Base-by-base conservation (phyloP, 2,888 invertebrate species). In the Branchipolynoe longqiensis region DNA sequence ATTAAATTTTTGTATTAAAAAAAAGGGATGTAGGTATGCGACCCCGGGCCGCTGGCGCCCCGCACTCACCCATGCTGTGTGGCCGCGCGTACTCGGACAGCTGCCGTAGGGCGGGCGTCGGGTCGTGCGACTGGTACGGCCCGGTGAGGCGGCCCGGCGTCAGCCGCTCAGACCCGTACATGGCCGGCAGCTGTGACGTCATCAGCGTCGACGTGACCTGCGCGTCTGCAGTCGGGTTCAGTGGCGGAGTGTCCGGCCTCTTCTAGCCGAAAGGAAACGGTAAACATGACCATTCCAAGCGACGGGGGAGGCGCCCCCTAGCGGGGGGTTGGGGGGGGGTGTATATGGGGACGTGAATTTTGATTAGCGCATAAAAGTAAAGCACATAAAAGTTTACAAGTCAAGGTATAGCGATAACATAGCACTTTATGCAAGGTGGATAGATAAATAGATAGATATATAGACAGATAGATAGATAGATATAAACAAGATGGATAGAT, bases 61-160 rank as follows among this genome's bases (percentile, higher is more conserved):
- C n/a, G n/a, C 4, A 83, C 84, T 54, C 33, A 84, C 84, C 84
- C 64, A 73, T 54, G 25, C 62, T 74, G 84, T 89, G 89, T n/a
- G 89, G 89, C 36, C 88, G 83, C n/a, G 89, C 89, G 83, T 89
- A 89, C 78, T 87, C 98, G 96, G 94, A 94, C 14, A 99, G 95
- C 93, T 98, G 98, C 58, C 98, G 95, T 87, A 99, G 94, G 0
- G 98, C 98, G 0, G 98, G 98, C 0, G 98, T 98, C 36, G 88
- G 87, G 82, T 88, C 89, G 62, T 88, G 88, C 12, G 62, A 40
- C 18, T 41, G 59, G 41, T 73, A 82, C 6, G 56, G 31, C 6
- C 41, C 40, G 25, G 83, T 82, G 22, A 62, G 38, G 28, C 69
- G 81, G 31, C 83, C 83, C 14, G 86, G 86, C 12, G 86, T 83